Evolutionary conservation across 2,113 vertebrate genomes (phyloP).

Genomic region (Pollimyrus isidori): DNA sequence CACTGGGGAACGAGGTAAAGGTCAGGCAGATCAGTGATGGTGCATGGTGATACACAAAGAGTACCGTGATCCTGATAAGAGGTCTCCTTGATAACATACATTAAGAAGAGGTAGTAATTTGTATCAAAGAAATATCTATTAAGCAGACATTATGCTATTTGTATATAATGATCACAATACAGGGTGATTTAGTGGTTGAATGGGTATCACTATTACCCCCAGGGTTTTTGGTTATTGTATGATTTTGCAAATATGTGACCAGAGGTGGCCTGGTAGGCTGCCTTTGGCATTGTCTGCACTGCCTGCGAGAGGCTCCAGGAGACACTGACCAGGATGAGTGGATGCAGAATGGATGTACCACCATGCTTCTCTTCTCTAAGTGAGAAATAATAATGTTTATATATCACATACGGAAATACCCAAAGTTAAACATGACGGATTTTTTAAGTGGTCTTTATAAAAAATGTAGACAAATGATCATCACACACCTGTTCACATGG

Average conservation of each 20-base stretch:
- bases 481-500: background rate
- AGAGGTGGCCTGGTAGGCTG: background rate
- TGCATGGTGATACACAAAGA: background rate
- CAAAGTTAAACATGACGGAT: background rate
- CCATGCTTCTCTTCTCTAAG: background rate
- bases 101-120: background rate
- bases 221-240: background rate
- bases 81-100: background rate
- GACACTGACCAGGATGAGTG: background rate
- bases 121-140: background rate
- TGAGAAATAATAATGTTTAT: background rate
- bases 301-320: background rate
- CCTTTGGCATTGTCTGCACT: background rate
- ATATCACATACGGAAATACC: background rate
- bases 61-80: background rate
- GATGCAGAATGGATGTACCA: background rate
- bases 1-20: background rate
- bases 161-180: background rate
- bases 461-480: background rate
- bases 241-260: background rate
- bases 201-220: background rate
- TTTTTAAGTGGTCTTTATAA: background rate
- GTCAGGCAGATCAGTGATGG: background rate
- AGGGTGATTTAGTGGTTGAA: background rate
- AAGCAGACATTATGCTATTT: background rate